Base-by-base conservation (phyloP, 2,797 vertebrate genomes). In the Enteromius radiatus region DNA sequence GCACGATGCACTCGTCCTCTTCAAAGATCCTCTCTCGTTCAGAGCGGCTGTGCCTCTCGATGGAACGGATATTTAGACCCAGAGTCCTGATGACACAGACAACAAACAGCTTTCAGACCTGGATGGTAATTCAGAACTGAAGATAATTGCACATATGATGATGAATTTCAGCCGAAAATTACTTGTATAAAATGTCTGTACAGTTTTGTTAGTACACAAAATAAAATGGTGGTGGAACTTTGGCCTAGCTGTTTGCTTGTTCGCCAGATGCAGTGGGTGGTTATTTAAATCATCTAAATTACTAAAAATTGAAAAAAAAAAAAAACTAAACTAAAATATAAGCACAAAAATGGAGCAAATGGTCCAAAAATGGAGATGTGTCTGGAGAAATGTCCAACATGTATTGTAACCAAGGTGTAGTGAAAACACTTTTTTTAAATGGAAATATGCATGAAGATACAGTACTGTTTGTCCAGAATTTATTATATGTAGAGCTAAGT, bases 1-100 rank as follows among this genome's bases (percentile, higher is more conserved):
- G 95, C 54, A 99, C 95, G 83, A 99, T 99, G 76, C 96, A 97
- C 86, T 99, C 97, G 3, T 97, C 96, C 87, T 96, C 95, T 73
- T 92, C 89, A 90, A 99, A 97, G 70, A 99, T 92, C 1, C 93
- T 93, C 79, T 98, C 97, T 77, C 86, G 94, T 83, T 91, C 96
- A 59, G 97, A 96, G 64, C 96, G 96, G 81, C 98, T 98, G 84
- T 93, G 94, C 67, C 94, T 95, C 89, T 99, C 98, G n/a, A 99
- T 93, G 75, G 95, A 94, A 85, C 95, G 96, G 83, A 99, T 96
- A 87, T 96, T 95, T 64, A 99, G 95, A 19, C 98, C 98, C 85
- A 99, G 92, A 84, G 95, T 93, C 90, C 97, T 98, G 87, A 87
- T 88, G 69, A 82, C 54, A 80, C 59, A 84, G 54, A 70, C 54